A percentile compares a stretch with the other conserved stretches of the same genome.
phyloP scores from a whole-genome alignment of 1,140 invertebrate genomes.

The Mizuhopecten yessoensis region DNA sequence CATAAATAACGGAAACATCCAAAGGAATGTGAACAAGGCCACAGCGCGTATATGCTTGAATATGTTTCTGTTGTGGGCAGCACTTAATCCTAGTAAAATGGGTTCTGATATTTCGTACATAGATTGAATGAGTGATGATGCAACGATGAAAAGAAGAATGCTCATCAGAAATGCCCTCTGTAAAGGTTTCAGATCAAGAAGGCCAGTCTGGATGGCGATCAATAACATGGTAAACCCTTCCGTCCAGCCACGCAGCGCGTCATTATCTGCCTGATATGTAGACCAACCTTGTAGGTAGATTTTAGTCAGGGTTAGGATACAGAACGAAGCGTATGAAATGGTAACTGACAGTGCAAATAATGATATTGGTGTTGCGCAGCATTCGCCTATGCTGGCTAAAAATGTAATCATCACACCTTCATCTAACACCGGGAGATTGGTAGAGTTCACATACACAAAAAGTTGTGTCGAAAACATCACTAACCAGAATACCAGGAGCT shows the following conservation, averaged over 20 bases:
- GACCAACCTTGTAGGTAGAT: constrained; percentile 83
- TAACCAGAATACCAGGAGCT: constrained; percentile 85
- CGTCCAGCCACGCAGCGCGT: constrained; percentile 85
- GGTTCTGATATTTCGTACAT: constrained; percentile 87
- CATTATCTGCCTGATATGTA: constrained; percentile 80
- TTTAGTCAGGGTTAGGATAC: constrained; percentile 83
- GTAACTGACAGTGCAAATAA: constrained; percentile 85
- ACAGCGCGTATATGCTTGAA: constrained; percentile 92
- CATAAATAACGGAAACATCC: constrained; percentile 92
- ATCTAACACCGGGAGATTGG: constrained; percentile 68
- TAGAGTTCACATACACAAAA: constrained; percentile 74
- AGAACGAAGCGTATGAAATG: constrained; percentile 85
- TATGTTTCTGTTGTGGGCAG: constrained; percentile 86
- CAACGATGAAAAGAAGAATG: constrained; percentile 85
- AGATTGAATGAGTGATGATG: constrained; percentile 86
- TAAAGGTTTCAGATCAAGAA: constrained; percentile 85
- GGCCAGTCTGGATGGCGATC: constrained; percentile 85
- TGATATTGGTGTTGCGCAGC: constrained; percentile 85
- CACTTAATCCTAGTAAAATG: constrained; percentile 84
- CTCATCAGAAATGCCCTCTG: constrained; percentile 85
- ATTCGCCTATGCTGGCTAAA: constrained; percentile 83
- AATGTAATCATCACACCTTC: constrained; percentile 83
- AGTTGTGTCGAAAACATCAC: constrained; percentile 83
- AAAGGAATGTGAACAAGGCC: constrained; percentile 91
- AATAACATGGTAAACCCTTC: constrained; percentile 86